Conservation (phyloP, 2,797 vertebrate species). For the Carapus acus region DNA sequence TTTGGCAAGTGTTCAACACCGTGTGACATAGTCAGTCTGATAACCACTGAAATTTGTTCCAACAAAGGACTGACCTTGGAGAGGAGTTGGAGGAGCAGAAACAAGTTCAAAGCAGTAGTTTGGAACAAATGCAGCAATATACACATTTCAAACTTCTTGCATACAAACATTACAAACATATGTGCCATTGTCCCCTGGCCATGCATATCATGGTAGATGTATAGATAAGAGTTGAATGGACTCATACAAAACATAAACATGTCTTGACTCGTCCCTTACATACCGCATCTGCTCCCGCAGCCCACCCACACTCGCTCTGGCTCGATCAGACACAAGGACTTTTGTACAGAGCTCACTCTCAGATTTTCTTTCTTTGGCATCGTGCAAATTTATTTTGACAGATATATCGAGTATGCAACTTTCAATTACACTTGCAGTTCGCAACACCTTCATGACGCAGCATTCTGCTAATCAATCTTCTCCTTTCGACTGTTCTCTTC, state of each 20-base stretch:
- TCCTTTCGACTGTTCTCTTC: too few relatives aligned
- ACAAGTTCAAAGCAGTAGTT: background rate
- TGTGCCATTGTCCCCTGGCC: background rate
- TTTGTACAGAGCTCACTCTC: slow-evolving; percentile 42
- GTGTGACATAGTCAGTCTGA: too few relatives aligned
- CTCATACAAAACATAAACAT: slow-evolving; percentile 19
- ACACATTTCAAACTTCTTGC: background rate
- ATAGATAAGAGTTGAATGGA: background rate
- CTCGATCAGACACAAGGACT: slow-evolving; percentile 29
- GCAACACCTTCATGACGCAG: slow-evolving; percentile 1
- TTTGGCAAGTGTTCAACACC: too few relatives aligned
- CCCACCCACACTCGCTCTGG: slow-evolving; percentile 34
- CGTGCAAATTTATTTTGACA: slow-evolving; percentile 6
- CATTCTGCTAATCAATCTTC: slow-evolving; percentile 8
- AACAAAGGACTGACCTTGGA: too few relatives aligned
- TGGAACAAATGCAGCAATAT: background rate
- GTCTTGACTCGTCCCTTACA: slow-evolving; percentile 38
- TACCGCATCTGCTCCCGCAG: slow-evolving; percentile 47
- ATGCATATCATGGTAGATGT: background rate
- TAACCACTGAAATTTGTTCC: too few relatives aligned
- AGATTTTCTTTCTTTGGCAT: slow-evolving; percentile 24
- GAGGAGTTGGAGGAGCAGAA: background rate
- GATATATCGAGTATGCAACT: slow-evolving; percentile 12
- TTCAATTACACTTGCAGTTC: slow-evolving; percentile 30
- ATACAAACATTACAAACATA: background rate